Evolutionary conservation across 2,797 vertebrate genomes (phyloP).

Genomic region (Numenius phaeopus): DNA sequence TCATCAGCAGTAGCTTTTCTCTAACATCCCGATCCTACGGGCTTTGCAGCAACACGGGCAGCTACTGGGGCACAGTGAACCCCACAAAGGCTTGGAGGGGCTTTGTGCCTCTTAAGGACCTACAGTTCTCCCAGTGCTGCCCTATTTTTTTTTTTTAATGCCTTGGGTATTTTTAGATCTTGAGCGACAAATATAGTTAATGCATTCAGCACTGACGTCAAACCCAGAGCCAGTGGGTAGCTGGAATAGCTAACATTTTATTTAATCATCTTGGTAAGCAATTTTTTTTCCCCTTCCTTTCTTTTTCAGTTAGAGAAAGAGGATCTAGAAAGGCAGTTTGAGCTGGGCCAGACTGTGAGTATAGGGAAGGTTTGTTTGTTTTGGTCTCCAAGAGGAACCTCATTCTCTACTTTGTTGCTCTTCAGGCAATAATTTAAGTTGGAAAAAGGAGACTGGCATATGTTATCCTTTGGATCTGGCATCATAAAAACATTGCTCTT

Average conservation of each 20-base stretch:
- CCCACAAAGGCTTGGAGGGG: neutral
- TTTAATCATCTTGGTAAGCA: slow-evolving; percentile 75
- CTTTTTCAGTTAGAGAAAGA: slow-evolving; percentile 29
- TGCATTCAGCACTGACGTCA: slow-evolving; percentile 77
- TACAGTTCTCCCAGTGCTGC: slow-evolving; percentile 30
- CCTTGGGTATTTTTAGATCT: slow-evolving; percentile 73
- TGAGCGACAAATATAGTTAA: slow-evolving; percentile 76
- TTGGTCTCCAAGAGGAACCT: neutral
- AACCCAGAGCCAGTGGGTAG: slow-evolving; percentile 71
- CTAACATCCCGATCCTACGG: neutral
- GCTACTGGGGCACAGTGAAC: neutral
- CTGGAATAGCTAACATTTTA: slow-evolving; percentile 75
- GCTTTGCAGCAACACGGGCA: neutral
- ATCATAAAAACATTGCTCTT: neutral
- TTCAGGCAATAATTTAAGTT: neutral
- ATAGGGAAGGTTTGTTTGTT: slow-evolving; percentile 2
- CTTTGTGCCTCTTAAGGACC: slow-evolving; percentile 29
- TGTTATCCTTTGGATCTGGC: neutral
- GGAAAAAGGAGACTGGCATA: neutral
- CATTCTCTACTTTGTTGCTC: neutral
- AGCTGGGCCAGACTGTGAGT: neutral
- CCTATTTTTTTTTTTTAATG: slow-evolving; percentile 67
- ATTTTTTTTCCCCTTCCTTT: slow-evolving; percentile 5
- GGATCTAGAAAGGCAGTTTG: slow-evolving; percentile 14
- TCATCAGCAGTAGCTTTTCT: neutral